Evolutionary conservation across 2,113 vertebrate genomes (phyloP).

Genomic region (Psephotus haematonotus): DNA sequence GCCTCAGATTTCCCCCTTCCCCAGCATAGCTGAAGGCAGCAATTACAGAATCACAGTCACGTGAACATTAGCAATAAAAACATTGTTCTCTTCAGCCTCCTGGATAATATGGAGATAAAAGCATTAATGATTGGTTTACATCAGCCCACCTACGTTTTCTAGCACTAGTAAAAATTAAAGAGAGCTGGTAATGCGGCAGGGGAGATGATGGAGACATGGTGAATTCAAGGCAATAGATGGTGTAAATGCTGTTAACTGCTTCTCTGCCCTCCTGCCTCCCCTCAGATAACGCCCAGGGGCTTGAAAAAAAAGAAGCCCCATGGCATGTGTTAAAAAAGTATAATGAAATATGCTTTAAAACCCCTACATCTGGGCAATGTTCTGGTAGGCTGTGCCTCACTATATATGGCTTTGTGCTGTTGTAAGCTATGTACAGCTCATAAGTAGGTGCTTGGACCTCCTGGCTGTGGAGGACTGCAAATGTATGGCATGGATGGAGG

Average conservation of each 20-base stretch:
- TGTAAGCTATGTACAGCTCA: background rate
- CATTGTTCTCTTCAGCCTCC: background rate
- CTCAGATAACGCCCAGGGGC: background rate
- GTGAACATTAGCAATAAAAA: background rate
- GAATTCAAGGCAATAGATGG: background rate
- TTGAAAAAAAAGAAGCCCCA: background rate
- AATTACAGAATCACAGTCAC: fast-evolving
- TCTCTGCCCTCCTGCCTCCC: background rate
- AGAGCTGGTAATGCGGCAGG: background rate
- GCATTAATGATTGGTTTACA: background rate
- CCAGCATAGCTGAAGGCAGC: background rate
- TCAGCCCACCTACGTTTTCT: background rate
- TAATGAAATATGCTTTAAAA: background rate
- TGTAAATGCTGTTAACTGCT: background rate
- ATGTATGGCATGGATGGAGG: background rate
- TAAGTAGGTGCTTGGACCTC: background rate
- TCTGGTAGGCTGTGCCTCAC: background rate
- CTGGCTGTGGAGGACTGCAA: background rate
- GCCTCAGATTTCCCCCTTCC: background rate
- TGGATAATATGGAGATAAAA: background rate
- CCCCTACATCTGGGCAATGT: background rate
- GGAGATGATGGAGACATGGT: background rate
- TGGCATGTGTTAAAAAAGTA: background rate
- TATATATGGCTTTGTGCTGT: background rate
- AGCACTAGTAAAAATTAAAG: background rate